Evolutionary conservation across 2,113 vertebrate species (phyloP).

Genomic region (Apteryx owenii): DNA sequence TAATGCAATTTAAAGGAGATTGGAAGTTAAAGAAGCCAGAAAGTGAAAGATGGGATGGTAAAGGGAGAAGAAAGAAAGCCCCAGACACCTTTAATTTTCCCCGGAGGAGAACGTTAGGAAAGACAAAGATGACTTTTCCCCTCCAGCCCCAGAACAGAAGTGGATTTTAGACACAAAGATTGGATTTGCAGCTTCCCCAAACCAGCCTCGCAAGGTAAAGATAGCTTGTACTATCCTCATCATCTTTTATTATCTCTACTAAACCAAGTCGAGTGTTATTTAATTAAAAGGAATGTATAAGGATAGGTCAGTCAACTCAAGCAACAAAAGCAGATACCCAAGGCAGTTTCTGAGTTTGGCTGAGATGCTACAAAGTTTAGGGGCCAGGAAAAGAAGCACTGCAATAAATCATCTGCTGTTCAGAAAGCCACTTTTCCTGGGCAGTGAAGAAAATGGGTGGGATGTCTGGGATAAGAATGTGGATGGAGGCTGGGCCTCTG

Average conservation of each 20-base stretch:
- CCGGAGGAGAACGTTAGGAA: not conserved
- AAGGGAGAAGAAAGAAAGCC: not conserved
- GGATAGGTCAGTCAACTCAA: not conserved
- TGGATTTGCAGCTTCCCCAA: slow-evolving; percentile 42
- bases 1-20: slow-evolving; percentile 66
- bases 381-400: not conserved
- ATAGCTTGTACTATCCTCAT: slow-evolving; percentile 22
- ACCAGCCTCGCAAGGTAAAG: slow-evolving; percentile 39
- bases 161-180: slow-evolving; percentile 9
- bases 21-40: slow-evolving; percentile 57
- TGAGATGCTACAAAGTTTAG: not conserved
- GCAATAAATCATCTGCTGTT: not conserved
- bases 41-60: slow-evolving; percentile 31
- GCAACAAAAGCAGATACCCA: not conserved
- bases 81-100: slow-evolving; percentile 34
- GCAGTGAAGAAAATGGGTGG: not conserved
- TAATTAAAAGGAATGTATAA: slow-evolving; percentile 5
- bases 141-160: not conserved
- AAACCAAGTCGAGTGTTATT: slow-evolving; percentile 37
- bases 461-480: not conserved
- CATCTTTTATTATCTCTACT: slow-evolving; percentile 15
- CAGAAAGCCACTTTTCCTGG: not conserved
- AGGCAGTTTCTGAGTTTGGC: not conserved
- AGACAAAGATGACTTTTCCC: not conserved
- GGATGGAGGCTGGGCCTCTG: not conserved